Percentiles rank a stretch among this genome's conserved stretches.
These are phyloP conservation scores for Aegotheles bennettii DNA, from an alignment of 2,113 vertebrate species.

Conservation along the genomic window DNA sequence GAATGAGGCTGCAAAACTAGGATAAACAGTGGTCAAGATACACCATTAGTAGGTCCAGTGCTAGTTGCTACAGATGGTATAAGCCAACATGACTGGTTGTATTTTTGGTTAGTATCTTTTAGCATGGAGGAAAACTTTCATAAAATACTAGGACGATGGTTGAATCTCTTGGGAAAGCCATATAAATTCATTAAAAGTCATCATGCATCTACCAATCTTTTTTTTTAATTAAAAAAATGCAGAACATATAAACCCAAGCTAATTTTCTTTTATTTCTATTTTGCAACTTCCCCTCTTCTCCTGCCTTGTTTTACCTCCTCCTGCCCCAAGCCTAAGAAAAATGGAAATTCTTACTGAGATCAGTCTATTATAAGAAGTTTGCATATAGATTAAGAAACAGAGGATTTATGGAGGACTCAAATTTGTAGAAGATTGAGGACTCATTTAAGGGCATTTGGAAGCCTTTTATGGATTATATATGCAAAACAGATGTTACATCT, in stretches of 20 bases:
- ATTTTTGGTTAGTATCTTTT: background rate
- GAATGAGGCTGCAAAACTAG: background rate
- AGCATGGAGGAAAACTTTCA: background rate
- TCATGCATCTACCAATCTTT: background rate
- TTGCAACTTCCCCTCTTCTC: background rate
- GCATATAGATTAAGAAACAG: slow-evolving; percentile 8
- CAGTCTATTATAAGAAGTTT: background rate
- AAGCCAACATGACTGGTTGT: background rate
- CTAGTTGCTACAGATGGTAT: background rate
- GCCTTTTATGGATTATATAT: slow-evolving; percentile 12
- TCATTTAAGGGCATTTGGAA: slow-evolving; percentile 15
- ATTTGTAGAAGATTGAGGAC: slow-evolving; percentile 23
- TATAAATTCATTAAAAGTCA: background rate
- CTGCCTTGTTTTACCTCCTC: background rate
- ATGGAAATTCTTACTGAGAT: background rate
- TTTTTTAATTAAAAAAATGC: background rate
- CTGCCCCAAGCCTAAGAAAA: background rate
- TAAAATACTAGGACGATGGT: background rate
- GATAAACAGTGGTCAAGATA: background rate
- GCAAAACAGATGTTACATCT: slow-evolving; percentile 26
- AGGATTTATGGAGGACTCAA: slow-evolving; percentile 16
- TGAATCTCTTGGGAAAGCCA: background rate
- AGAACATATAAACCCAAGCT: background rate
- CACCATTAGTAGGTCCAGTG: background rate
- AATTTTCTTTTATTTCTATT: background rate